These are phyloP conservation scores for Dynastes maya DNA, from an alignment of 2,888 invertebrate species.

Conservation along the genomic window DNA sequence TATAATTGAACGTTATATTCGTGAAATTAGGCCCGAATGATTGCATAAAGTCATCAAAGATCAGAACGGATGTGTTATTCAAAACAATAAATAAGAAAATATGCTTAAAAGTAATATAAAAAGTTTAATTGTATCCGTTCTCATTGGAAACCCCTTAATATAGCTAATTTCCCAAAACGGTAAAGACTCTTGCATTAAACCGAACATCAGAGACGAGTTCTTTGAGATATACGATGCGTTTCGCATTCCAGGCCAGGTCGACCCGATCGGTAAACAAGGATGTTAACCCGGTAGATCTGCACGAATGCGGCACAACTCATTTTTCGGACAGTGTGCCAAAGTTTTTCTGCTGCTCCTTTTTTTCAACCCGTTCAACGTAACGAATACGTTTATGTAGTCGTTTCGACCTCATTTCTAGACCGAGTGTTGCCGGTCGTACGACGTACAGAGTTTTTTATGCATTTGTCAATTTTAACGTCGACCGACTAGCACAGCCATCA, in stretches of 20 bases:
- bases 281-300: slow-evolving; percentile 8
- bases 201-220: too few relatives aligned
- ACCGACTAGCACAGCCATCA: not conserved
- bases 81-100: too few relatives aligned
- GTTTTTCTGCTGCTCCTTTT: not conserved
- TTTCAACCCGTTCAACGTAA: too few relatives aligned
- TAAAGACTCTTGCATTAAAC: too few relatives aligned
- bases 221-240: not conserved
- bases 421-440: not conserved
- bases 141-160: too few relatives aligned
- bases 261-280: slow-evolving; percentile 29
- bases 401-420: not conserved
- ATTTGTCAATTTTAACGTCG: slow-evolving; percentile 17
- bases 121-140: too few relatives aligned
- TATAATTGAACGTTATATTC: too few relatives aligned
- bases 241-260: slow-evolving; percentile 39
- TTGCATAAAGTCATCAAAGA: too few relatives aligned
- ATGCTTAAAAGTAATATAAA: too few relatives aligned
- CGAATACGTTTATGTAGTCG: not conserved
- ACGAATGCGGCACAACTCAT: not conserved
- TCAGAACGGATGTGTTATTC: too few relatives aligned
- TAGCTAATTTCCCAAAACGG: too few relatives aligned
- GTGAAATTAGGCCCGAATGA: too few relatives aligned
- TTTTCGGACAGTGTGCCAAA: slow-evolving; percentile 22
- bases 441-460: not conserved